These are phyloP conservation scores for Microcebus jonahi DNA, from an alignment of 2,113 vertebrate species.

Conservation along the genomic window DNA sequence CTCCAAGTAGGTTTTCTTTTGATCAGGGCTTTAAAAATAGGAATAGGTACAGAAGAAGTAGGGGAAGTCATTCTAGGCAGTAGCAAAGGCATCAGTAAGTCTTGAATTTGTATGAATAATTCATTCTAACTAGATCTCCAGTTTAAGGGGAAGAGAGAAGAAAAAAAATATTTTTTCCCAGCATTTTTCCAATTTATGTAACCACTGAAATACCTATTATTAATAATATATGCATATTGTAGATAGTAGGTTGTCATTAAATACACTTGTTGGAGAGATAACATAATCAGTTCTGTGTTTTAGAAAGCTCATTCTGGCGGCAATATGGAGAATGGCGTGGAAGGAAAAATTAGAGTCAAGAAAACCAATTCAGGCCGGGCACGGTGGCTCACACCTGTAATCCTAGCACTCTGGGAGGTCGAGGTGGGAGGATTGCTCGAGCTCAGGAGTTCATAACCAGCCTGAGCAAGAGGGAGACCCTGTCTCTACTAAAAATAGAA, in stretches of 20 bases:
- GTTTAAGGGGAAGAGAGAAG: not conserved
- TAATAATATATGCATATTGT: not conserved
- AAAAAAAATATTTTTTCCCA: not conserved
- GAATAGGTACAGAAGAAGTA: not conserved
- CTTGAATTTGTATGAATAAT: not conserved
- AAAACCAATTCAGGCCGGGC: not conserved
- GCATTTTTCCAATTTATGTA: not conserved
- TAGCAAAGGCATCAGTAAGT: not conserved
- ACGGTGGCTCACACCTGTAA: too few relatives aligned
- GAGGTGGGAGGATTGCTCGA: too few relatives aligned
- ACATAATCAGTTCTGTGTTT: conserved; percentile 12
- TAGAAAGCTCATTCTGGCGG: not conserved
- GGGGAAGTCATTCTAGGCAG: not conserved
- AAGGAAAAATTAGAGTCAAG: not conserved
- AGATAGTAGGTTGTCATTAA: not conserved
- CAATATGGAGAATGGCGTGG: not conserved
- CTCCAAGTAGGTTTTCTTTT: conserved; percentile 34
- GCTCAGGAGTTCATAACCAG: too few relatives aligned
- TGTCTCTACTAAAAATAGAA: too few relatives aligned
- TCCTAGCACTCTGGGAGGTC: too few relatives aligned
- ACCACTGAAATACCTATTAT: not conserved
- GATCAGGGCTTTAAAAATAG: conserved; percentile 19
- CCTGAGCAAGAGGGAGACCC: too few relatives aligned
- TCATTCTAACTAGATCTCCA: conserved; percentile 37
- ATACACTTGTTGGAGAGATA: not conserved